Evolutionary conservation across 1,140 invertebrate genomes (phyloP).

Genomic region (Halesus radiatus): DNA sequence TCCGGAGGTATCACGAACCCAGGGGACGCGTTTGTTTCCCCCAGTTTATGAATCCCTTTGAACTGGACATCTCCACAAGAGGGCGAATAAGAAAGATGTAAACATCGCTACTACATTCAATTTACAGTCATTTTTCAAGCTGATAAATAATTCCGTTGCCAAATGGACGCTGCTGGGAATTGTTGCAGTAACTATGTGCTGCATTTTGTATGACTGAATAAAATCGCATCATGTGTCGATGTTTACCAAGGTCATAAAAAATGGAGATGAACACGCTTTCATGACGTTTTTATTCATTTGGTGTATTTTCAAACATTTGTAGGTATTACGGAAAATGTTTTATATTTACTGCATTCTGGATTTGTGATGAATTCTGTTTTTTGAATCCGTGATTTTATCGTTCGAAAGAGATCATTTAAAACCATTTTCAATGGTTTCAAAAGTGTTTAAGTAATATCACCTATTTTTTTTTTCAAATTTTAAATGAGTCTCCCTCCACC

Average conservation of each 20-base stretch:
- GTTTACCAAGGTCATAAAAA: constrained; percentile 17
- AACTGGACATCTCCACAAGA: constrained; percentile 66
- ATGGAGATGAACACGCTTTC: background rate
- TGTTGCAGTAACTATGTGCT: constrained; percentile 16
- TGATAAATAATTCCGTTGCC: constrained; percentile 71
- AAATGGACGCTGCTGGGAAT: constrained; percentile 42
- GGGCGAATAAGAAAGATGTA: constrained; percentile 70
- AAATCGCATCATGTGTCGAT: background rate
- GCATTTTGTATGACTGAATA: constrained; percentile 42
- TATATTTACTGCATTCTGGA: no score
- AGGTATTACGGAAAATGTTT: no score
- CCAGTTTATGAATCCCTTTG: constrained; percentile 71
- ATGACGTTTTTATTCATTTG: no score
- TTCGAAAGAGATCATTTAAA: no score
- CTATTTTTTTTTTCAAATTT: no score
- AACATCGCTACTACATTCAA: constrained; percentile 73
- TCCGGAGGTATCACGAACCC: constrained; percentile 58
- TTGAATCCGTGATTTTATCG: no score
- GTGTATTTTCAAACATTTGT: no score
- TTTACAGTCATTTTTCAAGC: constrained; percentile 73
- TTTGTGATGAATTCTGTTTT: no score
- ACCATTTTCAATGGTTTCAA: no score
- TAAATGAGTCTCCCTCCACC: no score
- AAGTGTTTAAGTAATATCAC: no score
- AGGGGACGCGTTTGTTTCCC: constrained; percentile 70